phyloP scores from a whole-genome alignment of 2,113 vertebrate genomes.

The Pithys albifrons region DNA sequence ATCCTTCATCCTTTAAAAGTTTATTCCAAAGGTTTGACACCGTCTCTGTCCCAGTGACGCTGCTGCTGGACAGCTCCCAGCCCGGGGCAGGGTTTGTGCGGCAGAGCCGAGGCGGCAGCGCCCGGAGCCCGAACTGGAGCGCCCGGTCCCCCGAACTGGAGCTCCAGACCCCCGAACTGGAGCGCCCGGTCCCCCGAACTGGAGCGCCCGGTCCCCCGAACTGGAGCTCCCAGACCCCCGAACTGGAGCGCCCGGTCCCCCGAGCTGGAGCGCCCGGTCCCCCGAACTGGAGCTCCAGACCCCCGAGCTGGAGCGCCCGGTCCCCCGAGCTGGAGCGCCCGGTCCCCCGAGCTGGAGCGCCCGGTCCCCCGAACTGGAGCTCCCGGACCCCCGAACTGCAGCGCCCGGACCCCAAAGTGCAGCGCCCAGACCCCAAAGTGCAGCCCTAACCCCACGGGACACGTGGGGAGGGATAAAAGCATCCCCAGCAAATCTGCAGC shows the following conservation, averaged over 20 bases:
- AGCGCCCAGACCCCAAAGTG: not conserved
- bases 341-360: no score
- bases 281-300: not conserved
- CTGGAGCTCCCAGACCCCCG: not conserved
- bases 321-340: not conserved
- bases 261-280: no score
- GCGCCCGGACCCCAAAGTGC: not conserved
- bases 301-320: no score
- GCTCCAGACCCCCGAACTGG: no score
- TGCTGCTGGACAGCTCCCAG: not conserved
- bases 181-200: not conserved
- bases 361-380: not conserved
- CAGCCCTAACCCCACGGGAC: not conserved
- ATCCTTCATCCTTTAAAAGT: not conserved
- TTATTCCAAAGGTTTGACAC: not conserved
- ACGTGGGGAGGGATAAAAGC: rapidly evolving
- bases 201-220: not conserved
- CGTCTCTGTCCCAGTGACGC: not conserved
- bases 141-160: not conserved
- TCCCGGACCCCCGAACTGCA: no score
- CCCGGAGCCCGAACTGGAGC: no score
- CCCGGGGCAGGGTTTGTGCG: not conserved
- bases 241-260: not conserved
- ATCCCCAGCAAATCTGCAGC: not conserved
- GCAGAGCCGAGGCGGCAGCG: not conserved